phyloP scores from a whole-genome alignment of 1,140 invertebrate species.

The Heliothis virescens region DNA sequence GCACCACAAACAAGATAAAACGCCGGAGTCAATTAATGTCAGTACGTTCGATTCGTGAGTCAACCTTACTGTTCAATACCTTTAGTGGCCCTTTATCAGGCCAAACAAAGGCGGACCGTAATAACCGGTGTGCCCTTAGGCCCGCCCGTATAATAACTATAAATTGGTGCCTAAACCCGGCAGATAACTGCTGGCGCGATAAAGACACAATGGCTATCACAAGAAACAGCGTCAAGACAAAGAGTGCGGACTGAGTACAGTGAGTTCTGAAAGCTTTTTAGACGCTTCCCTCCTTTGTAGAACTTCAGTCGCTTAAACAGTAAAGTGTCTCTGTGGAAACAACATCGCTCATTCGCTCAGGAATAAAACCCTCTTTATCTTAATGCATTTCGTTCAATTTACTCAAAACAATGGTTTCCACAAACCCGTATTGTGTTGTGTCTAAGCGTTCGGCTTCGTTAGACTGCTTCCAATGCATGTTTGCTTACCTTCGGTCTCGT shows the following conservation, averaged over 20 bases:
- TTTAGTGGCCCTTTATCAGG: conserved; percentile 53
- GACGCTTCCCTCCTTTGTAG: conserved; percentile 62
- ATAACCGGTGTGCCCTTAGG: conserved; percentile 54
- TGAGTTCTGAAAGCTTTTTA: conserved; percentile 59
- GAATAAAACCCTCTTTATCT: conserved; percentile 66
- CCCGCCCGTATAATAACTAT: conserved; percentile 61
- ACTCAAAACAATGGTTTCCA: conserved; percentile 67
- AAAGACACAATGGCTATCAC: conserved; percentile 64
- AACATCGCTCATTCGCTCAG: conserved; percentile 63
- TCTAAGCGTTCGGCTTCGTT: conserved; percentile 48
- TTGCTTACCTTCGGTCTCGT: neutral
- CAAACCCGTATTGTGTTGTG: conserved; percentile 58
- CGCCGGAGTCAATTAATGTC: conserved; percentile 7
- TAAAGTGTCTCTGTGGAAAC: conserved; percentile 67
- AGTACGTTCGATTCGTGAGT: conserved; percentile 27
- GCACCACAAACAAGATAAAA: conserved; percentile 41
- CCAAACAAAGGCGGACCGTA: conserved; percentile 57
- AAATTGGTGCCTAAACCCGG: conserved; percentile 56
- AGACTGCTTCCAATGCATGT: neutral
- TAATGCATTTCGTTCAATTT: conserved; percentile 65
- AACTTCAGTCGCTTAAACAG: conserved; percentile 71
- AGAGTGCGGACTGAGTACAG: conserved; percentile 53
- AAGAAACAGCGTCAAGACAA: conserved; percentile 64
- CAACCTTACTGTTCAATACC: conserved; percentile 44
- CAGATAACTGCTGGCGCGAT: conserved; percentile 58